Evolutionary conservation across 2,113 vertebrate species (phyloP).

Genomic region (Petaurus breviceps): DNA sequence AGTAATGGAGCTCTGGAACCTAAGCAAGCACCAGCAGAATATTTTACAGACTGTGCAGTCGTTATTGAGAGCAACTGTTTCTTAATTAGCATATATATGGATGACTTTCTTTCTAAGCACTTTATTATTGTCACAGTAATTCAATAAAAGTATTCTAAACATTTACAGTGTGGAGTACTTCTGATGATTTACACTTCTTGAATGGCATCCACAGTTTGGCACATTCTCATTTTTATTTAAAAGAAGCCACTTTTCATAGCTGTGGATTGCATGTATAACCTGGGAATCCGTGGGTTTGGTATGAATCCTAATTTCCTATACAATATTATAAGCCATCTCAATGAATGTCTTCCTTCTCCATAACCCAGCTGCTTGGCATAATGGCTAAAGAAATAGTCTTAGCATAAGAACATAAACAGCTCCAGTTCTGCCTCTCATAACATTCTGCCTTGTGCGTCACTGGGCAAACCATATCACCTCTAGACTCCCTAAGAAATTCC

Average conservation of each 20-base stretch:
- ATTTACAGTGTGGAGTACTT: constrained; percentile 46
- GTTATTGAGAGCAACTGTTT: constrained; percentile 51
- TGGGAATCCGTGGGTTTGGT: constrained; percentile 41
- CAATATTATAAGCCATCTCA: constrained; percentile 5
- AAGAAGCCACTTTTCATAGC: constrained; percentile 15
- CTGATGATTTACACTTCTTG: background rate
- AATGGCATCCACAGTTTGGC: background rate
- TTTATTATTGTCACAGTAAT: constrained; percentile 58
- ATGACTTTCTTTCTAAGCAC: constrained; percentile 44
- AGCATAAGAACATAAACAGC: background rate
- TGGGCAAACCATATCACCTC: background rate
- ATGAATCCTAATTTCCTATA: background rate
- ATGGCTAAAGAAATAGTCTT: background rate
- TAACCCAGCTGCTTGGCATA: background rate
- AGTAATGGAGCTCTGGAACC: constrained; percentile 61
- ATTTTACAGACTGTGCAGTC: constrained; percentile 59
- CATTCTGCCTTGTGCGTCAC: background rate
- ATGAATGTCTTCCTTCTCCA: constrained; percentile 39
- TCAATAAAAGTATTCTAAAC: constrained; percentile 56
- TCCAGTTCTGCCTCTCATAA: background rate
- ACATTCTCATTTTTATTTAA: background rate
- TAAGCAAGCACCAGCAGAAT: constrained; percentile 59
- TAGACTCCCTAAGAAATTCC: background rate
- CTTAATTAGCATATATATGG: constrained; percentile 66
- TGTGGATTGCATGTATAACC: constrained; percentile 51